Evolutionary conservation across 2,888 invertebrate species (phyloP).

Genomic region (Cantharis lateralis): DNA sequence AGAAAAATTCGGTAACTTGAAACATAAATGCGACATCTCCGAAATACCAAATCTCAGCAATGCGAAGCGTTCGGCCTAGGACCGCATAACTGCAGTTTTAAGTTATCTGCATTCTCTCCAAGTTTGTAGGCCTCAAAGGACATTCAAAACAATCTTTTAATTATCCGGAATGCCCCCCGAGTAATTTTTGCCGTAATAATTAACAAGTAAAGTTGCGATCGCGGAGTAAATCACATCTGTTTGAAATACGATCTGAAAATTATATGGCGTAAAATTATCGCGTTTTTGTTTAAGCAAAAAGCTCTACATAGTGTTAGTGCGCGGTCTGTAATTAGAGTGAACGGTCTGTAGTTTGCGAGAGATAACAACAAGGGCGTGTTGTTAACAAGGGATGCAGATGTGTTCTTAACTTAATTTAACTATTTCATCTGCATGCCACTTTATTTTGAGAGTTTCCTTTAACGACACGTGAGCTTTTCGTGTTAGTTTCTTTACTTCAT

Average conservation of each 20-base stretch:
- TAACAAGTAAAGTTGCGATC: neutral
- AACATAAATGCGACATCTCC: neutral
- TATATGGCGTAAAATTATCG: conserved; percentile 37
- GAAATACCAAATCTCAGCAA: neutral
- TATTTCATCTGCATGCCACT: conserved; percentile 34
- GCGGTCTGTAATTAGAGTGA: conserved; percentile 33
- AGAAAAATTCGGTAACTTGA: neutral
- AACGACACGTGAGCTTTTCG: conserved; percentile 21
- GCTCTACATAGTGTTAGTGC: conserved; percentile 28
- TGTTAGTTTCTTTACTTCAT: conserved; percentile 3
- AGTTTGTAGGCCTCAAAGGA: neutral
- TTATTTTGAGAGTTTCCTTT: conserved; percentile 24
- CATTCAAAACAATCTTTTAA: neutral
- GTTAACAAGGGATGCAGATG: conserved; percentile 33
- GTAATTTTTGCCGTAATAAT: neutral
- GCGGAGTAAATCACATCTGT: conserved; percentile 36
- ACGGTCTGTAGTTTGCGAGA: conserved; percentile 31
- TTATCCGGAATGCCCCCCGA: neutral
- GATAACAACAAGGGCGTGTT: conserved; percentile 33
- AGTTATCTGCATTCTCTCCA: neutral
- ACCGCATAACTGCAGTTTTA: neutral
- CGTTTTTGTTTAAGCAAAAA: conserved; percentile 33
- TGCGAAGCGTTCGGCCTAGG: neutral
- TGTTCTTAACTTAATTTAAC: conserved; percentile 37
- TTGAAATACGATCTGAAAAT: conserved; percentile 37